Evolutionary conservation across 2,888 invertebrate species (phyloP).

Genomic region (Cephonodes hylas): DNA sequence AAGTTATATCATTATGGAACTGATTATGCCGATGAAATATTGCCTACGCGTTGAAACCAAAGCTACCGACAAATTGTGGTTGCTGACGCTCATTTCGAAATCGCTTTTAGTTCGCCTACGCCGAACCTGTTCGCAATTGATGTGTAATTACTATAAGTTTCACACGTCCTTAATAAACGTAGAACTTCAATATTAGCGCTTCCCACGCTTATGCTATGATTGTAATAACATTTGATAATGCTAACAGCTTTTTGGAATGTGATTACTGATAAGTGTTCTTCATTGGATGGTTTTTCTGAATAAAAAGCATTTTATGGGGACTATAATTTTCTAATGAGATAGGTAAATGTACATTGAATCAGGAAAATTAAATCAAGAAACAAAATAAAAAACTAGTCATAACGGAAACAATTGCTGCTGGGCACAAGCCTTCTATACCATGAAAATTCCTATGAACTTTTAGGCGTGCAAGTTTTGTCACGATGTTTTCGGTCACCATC

Average conservation of each 20-base stretch:
- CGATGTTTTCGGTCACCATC: too few relatives aligned
- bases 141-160: constrained; percentile 9
- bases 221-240: background rate
- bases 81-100: constrained; percentile 10
- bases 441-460: too few relatives aligned
- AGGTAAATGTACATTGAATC: too few relatives aligned
- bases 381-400: too few relatives aligned
- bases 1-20: background rate
- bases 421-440: too few relatives aligned
- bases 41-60: too few relatives aligned
- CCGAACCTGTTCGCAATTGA: constrained; percentile 2
- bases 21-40: background rate
- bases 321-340: too few relatives aligned
- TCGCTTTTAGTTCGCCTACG: constrained; percentile 9
- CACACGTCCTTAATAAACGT: constrained; percentile 2
- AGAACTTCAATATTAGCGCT: background rate
- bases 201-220: background rate
- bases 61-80: constrained; percentile 4
- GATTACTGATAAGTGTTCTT: background rate
- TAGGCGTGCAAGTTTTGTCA: too few relatives aligned
- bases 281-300: background rate
- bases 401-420: too few relatives aligned
- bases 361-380: too few relatives aligned
- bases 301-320: background rate
- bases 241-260: background rate